phyloP scores from a whole-genome alignment of 1,140 invertebrate genomes.

The Amyelois transitella region DNA sequence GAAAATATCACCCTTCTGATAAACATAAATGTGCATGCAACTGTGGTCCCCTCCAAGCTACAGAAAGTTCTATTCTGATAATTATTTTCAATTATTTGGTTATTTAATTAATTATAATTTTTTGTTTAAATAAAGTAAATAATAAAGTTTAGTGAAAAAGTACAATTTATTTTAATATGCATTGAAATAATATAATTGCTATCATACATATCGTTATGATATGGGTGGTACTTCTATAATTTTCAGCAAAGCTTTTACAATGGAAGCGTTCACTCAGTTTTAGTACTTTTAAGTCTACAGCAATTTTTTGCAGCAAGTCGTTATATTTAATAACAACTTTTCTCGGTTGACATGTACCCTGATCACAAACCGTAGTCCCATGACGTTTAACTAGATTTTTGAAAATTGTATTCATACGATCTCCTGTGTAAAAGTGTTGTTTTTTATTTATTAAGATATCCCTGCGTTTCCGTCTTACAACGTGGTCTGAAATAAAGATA shows the following conservation, averaged over 20 bases:
- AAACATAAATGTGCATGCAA: conserved; percentile 32
- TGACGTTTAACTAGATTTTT: too few species aligned
- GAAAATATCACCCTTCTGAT: conserved; percentile 18
- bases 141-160: not conserved
- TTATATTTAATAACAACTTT: conserved; percentile 23
- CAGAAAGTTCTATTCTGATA: not conserved
- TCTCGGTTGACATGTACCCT: not conserved
- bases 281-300: conserved; percentile 33
- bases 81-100: conserved; percentile 1
- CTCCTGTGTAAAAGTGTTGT: not conserved
- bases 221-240: not conserved
- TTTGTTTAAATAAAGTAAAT: conserved; percentile 1
- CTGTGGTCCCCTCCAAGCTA: not conserved
- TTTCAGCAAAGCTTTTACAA: conserved; percentile 18
- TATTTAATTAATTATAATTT: conserved; percentile 6
- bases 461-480: not conserved
- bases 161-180: not conserved
- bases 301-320: conserved; percentile 30
- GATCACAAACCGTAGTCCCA: not conserved
- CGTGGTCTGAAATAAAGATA: not conserved
- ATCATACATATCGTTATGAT: not conserved
- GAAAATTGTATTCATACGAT: not conserved
- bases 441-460: not conserved
- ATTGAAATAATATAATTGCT: not conserved
- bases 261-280: conserved; percentile 39